Base-by-base conservation (phyloP, 2,888 invertebrate genomes). In the Acanthosepion pharaonis region DNA sequence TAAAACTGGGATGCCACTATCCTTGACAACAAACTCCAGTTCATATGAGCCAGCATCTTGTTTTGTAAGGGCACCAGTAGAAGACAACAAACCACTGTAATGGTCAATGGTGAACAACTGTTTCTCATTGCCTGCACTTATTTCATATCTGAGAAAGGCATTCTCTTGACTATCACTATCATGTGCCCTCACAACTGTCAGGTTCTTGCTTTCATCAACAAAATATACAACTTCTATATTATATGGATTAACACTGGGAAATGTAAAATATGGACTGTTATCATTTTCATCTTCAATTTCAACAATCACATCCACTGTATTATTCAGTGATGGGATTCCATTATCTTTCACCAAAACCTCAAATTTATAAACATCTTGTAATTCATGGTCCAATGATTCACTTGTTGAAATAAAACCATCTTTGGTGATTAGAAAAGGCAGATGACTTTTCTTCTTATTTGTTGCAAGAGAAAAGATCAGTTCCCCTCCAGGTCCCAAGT, bases 21-120 rank as follows among this genome's bases (percentile, higher is more conserved):
- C 78, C 78, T 78, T 78, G n/a, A 78, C 78, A n/a, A 78, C 15
- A 78, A 78, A 78, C 78, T 78, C 78, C 78, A 78, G 78, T 78
- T 78, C 78, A 78, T 78, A 78, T 15, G 78, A 78, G 78, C 78
- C 78, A n/a, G 78, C 78, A 78, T 78, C 78, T 78, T 78, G 78
- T 78, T 78, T 78, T n/a, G 78, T 78, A 78, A 78, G 78, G 78
- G 78, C 78, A 78, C 78, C 78, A n/a, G 78, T 78, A 78, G 78
- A 78, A 78, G 78, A 78, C n/a, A 78, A 78, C 78, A 78, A 78
- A 78, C 78, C 78, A 78, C 78, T 78, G 78, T 78, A 78, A 78
- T 78, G 78, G 78, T 78, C 78, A 78, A 78, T 78, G n/a, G 78
- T 78, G 78, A 78, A 78, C 78, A 78, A 78, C 78, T 78, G 78